These are phyloP conservation scores for Polymixis flavicincta DNA, from an alignment of 2,888 invertebrate species.

Conservation along the genomic window DNA sequence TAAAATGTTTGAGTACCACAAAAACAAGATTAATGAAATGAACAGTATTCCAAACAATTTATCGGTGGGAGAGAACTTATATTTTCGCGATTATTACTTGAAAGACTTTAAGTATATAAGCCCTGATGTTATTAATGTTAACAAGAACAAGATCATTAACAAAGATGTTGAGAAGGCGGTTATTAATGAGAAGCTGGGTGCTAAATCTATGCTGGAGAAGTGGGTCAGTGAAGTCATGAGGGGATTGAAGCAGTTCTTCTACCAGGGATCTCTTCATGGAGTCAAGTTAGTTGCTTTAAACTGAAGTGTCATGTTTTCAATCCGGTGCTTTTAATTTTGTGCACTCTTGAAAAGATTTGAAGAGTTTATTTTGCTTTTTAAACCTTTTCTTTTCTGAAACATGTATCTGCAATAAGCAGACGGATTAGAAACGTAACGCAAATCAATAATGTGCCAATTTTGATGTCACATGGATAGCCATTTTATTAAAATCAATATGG, in stretches of 20 bases:
- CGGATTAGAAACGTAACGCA: too few species aligned
- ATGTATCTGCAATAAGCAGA: too few species aligned
- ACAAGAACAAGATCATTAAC: conserved; percentile 56
- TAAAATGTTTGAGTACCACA: conserved; percentile 66
- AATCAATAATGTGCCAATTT: too few species aligned
- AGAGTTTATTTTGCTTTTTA: background rate
- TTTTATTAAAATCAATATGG: too few species aligned
- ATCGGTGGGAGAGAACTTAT: conserved; percentile 68
- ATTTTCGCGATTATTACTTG: conserved; percentile 80
- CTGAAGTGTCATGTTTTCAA: background rate
- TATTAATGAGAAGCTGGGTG: conserved; percentile 44
- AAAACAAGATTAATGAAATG: conserved; percentile 62
- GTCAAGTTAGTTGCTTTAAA: conserved; percentile 84
- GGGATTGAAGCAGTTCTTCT: conserved; percentile 85
- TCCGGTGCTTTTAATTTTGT: background rate
- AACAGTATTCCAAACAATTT: conserved; percentile 62
- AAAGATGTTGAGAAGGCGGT: conserved; percentile 57
- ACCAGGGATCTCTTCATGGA: conserved; percentile 86
- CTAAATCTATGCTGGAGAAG: conserved; percentile 70
- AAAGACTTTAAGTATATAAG: conserved; percentile 85
- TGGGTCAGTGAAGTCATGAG: conserved; percentile 81
- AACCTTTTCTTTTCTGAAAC: background rate
- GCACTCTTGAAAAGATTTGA: background rate
- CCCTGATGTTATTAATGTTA: conserved; percentile 73
- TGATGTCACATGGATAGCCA: too few species aligned